A percentile compares a stretch with the other conserved stretches of the same genome.
These are phyloP conservation scores for Cloeon dipterum DNA, from an alignment of 2,888 invertebrate species.

Conservation along the genomic window DNA sequence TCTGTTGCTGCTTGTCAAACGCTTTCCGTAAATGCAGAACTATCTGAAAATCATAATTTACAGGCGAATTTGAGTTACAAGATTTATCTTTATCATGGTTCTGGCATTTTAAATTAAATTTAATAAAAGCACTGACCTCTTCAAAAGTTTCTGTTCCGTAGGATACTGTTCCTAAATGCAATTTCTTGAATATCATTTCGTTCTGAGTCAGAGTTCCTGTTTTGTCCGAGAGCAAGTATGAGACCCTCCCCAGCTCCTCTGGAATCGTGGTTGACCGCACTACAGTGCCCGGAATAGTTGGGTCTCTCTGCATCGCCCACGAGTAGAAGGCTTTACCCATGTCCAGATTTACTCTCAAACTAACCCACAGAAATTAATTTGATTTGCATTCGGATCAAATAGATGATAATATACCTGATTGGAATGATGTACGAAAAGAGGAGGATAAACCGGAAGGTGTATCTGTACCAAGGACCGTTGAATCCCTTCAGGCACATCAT, in stretches of 20 bases:
- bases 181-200: constrained; percentile 92
- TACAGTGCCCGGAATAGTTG: constrained; percentile 79
- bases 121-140: constrained; percentile 28
- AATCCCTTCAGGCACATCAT: constrained; percentile 96
- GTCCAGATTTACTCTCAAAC: constrained; percentile 91
- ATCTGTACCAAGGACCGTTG: constrained; percentile 86
- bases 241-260: constrained; percentile 90
- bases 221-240: constrained; percentile 92
- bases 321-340: constrained; percentile 98
- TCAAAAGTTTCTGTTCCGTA: constrained; percentile 72
- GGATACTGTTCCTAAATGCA: constrained; percentile 83
- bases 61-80: not conserved
- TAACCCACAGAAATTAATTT: constrained; percentile 16
- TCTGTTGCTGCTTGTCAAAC: constrained; percentile 13
- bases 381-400: not conserved
- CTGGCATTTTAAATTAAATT: not conserved
- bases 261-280: constrained; percentile 96
- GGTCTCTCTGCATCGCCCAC: constrained; percentile 87
- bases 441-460: constrained; percentile 88
- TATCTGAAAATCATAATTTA: constrained; percentile 18
- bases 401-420: constrained; percentile 43
- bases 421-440: constrained; percentile 99
- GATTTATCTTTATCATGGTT: too few species aligned
- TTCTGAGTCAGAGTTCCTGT: constrained; percentile 97
- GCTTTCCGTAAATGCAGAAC: constrained; percentile 21